phyloP scores from a whole-genome alignment of 2,797 vertebrate species.

The Pteropus rufus region DNA sequence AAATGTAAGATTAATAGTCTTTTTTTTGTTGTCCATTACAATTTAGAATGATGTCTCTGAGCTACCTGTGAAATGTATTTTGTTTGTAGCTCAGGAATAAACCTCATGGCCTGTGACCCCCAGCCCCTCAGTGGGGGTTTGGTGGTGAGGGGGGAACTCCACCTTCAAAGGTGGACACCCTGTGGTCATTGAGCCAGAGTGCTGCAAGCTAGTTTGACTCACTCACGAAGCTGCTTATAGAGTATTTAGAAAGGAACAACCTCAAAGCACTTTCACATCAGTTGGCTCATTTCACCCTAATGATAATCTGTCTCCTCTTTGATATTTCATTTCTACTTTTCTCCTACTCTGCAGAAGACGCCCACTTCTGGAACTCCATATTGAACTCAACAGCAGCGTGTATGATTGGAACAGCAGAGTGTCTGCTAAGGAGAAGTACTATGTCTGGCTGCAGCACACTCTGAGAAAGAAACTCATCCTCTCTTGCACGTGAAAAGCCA shows the following conservation, averaged over 20 bases:
- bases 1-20: not conserved
- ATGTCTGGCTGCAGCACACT: conserved; percentile 88
- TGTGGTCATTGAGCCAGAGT: not conserved
- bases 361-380: conserved; percentile 87
- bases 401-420: conserved; percentile 84
- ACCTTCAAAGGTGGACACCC: not conserved
- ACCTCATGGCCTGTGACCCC: too few relatives aligned
- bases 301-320: not conserved
- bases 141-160: not conserved
- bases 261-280: not conserved
- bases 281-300: not conserved
- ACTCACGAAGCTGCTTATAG: not conserved
- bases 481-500: conserved; percentile 62
- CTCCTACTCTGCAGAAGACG: conserved; percentile 83
- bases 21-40: not conserved
- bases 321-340: conserved; percentile 53
- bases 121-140: too few relatives aligned
- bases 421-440: conserved; percentile 79
- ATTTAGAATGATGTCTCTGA: not conserved
- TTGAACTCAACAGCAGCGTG: conserved; percentile 85
- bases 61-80: not conserved
- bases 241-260: not conserved
- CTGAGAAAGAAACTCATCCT: conserved; percentile 89
- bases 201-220: not conserved
- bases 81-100: not conserved